Base-by-base conservation (phyloP, 1,140 invertebrate genomes). In the Zaprionus inermis region DNA sequence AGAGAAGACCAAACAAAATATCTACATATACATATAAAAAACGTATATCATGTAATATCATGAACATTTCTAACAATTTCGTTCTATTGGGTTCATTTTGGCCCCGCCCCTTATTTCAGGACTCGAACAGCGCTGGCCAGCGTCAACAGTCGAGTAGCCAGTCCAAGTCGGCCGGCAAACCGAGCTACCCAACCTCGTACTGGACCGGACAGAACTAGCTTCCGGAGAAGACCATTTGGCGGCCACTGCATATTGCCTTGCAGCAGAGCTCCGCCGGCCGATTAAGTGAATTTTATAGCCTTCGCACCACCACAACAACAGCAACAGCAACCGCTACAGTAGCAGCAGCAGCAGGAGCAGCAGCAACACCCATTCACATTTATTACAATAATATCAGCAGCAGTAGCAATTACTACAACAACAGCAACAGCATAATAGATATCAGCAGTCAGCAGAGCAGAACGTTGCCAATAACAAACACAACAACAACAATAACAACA, bases 91-190 rank as follows among this genome's bases (percentile, higher is more conserved):
- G 14, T 20, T 49, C 12, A 28, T 36, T 51, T 28, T 51, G 16
- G 22, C 22, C 20, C 30, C 4, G 36, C 11, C 30, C n/a, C 10
- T 22, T 28, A 32, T 44, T 83, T 5, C 93, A 96, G 93, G 95
- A 96, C 81, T 94, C 95, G 46, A 95, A 94, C 81, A 95, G 93
- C 85, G 94, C 94, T 64, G 95, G 95, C 24, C 95, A 95, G 81
- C 94, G 95, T 79, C 94, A 95, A 59, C 95, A 95, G 76, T 93
- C 94, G 56, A 94, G 94, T 79, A 95, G 94, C 80, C 95, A 95
- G 89, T 94, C 95, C 54, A 96, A 96, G 91, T 93, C 94, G 69
- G 94, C 94, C 73, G 93, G 94, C 22, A 96, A 96, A 85, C 94
- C 94, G 79, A 92, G 91, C 38, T 95, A 95, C 77, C 94, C 94